phyloP scores from a whole-genome alignment of 2,888 invertebrate genomes.

The Drosophila mulleri region DNA sequence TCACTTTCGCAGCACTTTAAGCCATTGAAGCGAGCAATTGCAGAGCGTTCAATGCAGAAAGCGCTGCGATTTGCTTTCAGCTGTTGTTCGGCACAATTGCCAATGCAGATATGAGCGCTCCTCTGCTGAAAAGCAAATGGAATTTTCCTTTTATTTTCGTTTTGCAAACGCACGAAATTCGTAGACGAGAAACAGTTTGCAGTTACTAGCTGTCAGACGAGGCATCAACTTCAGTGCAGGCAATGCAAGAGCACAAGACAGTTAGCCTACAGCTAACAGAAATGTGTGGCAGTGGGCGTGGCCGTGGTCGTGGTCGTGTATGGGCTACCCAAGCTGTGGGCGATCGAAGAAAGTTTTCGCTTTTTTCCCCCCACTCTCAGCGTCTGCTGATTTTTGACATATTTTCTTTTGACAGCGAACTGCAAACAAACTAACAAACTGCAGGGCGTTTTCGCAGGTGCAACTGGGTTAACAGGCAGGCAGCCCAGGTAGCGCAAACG shows the following conservation, averaged over 20 bases:
- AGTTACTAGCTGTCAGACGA: slow-evolving; percentile 46
- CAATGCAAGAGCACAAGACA: slow-evolving; percentile 26
- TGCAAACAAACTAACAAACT: slow-evolving; percentile 66
- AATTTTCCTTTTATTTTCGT: slow-evolving; percentile 25
- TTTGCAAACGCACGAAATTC: slow-evolving; percentile 38
- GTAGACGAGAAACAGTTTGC: slow-evolving; percentile 23
- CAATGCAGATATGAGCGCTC: slow-evolving; percentile 1
- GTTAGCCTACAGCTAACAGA: slow-evolving; percentile 15
- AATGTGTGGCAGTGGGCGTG: neutral
- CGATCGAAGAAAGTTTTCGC: slow-evolving; percentile 56
- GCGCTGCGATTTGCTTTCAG: slow-evolving; percentile 21
- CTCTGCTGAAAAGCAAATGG: slow-evolving; percentile 27
- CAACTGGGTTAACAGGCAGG: slow-evolving; percentile 69
- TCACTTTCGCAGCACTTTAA: slow-evolving; percentile 1
- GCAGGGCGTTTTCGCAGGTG: slow-evolving; percentile 48
- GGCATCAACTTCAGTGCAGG: slow-evolving; percentile 51
- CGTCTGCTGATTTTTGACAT: slow-evolving; percentile 74
- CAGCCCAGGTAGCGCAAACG: neutral
- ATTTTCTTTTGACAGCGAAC: slow-evolving; percentile 68
- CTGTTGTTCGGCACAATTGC: slow-evolving; percentile 9
- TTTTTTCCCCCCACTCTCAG: slow-evolving; percentile 13
- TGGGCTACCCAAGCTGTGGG: slow-evolving; percentile 46
- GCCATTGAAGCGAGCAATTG: slow-evolving; percentile 25
- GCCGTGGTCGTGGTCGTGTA: slow-evolving; percentile 13
- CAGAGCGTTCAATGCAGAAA: slow-evolving; percentile 20